A percentile compares a stretch with the other conserved stretches of the same genome.
Evolutionary conservation across 2,888 invertebrate genomes (phyloP).

Genomic region (Nipponacmea schrenckii): DNA sequence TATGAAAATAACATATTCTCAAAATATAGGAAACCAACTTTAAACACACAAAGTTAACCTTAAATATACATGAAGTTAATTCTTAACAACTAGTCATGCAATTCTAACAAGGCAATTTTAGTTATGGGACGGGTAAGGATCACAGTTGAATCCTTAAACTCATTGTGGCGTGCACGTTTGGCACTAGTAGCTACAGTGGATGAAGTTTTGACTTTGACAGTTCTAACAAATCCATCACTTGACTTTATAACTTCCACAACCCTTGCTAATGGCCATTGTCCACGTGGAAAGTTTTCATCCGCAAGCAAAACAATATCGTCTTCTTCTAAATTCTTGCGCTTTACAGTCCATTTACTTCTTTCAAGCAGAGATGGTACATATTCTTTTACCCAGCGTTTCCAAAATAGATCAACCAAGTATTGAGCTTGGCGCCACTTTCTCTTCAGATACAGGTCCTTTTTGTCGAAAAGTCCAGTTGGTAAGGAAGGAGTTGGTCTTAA

Average conservation of each 20-base stretch:
- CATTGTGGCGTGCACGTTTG: background rate
- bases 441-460: background rate
- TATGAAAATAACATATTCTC: too few relatives aligned
- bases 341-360: background rate
- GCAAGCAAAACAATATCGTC: background rate
- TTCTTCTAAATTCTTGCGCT: background rate
- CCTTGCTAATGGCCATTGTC: background rate
- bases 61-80: too few relatives aligned
- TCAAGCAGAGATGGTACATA: background rate
- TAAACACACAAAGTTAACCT: too few relatives aligned
- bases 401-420: background rate
- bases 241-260: background rate
- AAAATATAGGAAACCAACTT: too few relatives aligned
- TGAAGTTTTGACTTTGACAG: background rate
- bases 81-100: too few relatives aligned
- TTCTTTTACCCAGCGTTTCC: background rate
- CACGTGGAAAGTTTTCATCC: background rate
- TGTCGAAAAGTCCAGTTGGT: conserved; percentile 21
- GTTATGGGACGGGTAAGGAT: background rate
- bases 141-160: background rate
- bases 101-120: background rate
- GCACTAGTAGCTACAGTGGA: background rate
- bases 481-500: conserved; percentile 8
- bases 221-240: background rate
- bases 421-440: background rate